Conservation (phyloP, 2,888 invertebrate genomes). For the Craniophora ligustri region DNA sequence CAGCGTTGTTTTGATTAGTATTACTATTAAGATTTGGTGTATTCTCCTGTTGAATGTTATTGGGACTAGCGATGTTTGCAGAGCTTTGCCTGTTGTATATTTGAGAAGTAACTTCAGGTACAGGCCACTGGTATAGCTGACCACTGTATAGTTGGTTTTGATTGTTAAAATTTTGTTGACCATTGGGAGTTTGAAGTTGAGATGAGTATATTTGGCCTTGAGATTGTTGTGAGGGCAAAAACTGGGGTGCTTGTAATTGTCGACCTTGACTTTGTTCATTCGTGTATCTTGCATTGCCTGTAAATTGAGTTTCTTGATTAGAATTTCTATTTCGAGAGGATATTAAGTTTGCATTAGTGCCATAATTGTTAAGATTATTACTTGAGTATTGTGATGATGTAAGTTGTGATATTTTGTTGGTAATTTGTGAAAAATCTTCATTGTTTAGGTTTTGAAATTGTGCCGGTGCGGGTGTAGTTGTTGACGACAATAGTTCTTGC, state of each 20-base stretch:
- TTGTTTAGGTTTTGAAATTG: slow-evolving; percentile 70
- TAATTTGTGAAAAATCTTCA: slow-evolving; percentile 72
- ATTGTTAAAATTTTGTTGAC: slow-evolving; percentile 50
- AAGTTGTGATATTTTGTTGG: slow-evolving; percentile 75
- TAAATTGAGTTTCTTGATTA: slow-evolving; percentile 55
- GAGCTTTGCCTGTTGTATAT: slow-evolving; percentile 73
- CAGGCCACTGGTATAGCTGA: slow-evolving; percentile 80
- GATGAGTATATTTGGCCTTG: slow-evolving; percentile 58
- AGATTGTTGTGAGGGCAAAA: slow-evolving; percentile 57
- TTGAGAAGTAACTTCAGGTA: slow-evolving; percentile 79
- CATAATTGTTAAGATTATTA: slow-evolving; percentile 52
- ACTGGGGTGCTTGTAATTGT: slow-evolving; percentile 58
- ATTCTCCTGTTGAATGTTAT: slow-evolving; percentile 50
- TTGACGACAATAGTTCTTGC: slow-evolving; percentile 65
- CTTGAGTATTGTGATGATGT: slow-evolving; percentile 77
- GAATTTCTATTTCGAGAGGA: slow-evolving; percentile 49
- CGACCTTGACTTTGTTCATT: slow-evolving; percentile 50
- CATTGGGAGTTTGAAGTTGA: slow-evolving; percentile 57
- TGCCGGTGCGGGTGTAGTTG: slow-evolving; percentile 58
- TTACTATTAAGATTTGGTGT: slow-evolving; percentile 51
- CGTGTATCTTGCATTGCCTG: slow-evolving; percentile 52
- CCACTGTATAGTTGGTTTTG: slow-evolving; percentile 78
- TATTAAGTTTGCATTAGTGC: slow-evolving; percentile 45
- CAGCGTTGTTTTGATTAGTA: slow-evolving; percentile 34
- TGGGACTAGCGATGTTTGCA: slow-evolving; percentile 55